These are phyloP conservation scores for Pristionchus entomophagus DNA, from an alignment of 2,888 invertebrate species.

Conservation along the genomic window DNA sequence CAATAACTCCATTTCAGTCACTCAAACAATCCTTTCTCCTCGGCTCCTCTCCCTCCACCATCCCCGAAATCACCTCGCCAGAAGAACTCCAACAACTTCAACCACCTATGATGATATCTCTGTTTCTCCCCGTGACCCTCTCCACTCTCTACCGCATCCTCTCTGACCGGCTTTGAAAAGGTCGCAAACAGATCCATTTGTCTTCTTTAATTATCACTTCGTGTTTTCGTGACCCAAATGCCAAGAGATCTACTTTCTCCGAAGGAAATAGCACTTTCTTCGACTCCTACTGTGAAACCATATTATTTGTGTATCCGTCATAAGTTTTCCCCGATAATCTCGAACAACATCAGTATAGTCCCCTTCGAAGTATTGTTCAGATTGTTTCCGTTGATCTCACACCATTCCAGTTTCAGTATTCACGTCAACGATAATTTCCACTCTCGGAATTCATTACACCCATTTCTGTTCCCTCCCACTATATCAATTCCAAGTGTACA, in stretches of 20 bases:
- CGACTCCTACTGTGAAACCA: neutral
- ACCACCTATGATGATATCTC: neutral
- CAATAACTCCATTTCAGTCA: conserved; percentile 8
- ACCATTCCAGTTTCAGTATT: conserved; percentile 19
- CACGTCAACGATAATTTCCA: conserved; percentile 27
- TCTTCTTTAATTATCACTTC: neutral
- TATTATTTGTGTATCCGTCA: neutral
- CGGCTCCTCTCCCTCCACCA: conserved; percentile 9
- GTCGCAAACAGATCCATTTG: neutral
- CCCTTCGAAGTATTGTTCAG: neutral
- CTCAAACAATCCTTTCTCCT: conserved; percentile 31
- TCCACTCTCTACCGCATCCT: neutral
- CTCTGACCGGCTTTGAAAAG: neutral
- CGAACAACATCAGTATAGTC: neutral
- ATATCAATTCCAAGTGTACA: conserved; percentile 24
- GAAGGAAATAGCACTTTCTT: neutral
- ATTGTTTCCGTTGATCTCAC: neutral
- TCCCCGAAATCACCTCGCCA: neutral
- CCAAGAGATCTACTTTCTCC: conserved; percentile 29
- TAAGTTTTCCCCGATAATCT: neutral
- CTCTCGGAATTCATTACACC: conserved; percentile 26
- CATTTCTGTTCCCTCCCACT: conserved; percentile 25
- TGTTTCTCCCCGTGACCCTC: no score
- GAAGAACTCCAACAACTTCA: neutral
- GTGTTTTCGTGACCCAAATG: neutral